phyloP scores from a whole-genome alignment of 2,797 vertebrate species.

The Rhabdophis nuchalis region DNA sequence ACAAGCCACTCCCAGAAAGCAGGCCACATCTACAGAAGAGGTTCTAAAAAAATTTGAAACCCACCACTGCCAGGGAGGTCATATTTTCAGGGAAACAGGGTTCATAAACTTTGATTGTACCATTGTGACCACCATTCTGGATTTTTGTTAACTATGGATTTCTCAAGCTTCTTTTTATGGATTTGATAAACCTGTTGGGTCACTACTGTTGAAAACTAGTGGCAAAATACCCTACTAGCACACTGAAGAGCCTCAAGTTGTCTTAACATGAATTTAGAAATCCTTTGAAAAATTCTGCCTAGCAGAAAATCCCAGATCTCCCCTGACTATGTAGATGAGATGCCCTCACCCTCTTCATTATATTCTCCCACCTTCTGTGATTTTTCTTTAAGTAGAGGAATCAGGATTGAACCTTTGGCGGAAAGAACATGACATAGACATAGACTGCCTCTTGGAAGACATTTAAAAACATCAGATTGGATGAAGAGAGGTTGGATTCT shows the following conservation, averaged over 20 bases:
- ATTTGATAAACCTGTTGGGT: background rate
- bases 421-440: background rate
- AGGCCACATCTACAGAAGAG: too few relatives aligned
- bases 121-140: background rate
- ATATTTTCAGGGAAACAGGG: too few relatives aligned
- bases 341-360: background rate
- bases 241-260: background rate
- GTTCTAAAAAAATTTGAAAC: too few relatives aligned
- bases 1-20: too few relatives aligned
- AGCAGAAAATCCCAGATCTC: background rate
- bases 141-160: background rate
- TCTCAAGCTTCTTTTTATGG: background rate
- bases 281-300: background rate
- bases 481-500: background rate
- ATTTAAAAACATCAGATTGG: background rate
- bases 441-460: background rate
- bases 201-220: background rate
- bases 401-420: background rate
- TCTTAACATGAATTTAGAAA: background rate
- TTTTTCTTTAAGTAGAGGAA: background rate
- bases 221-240: background rate
- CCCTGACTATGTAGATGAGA: background rate
- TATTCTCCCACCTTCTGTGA: background rate
- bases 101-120: background rate
- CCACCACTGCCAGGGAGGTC: too few relatives aligned